Percentiles rank a stretch among this genome's conserved stretches.
phyloP scores from a whole-genome alignment of 2,797 vertebrate species.

The Acipenser oxyrinchus region DNA sequence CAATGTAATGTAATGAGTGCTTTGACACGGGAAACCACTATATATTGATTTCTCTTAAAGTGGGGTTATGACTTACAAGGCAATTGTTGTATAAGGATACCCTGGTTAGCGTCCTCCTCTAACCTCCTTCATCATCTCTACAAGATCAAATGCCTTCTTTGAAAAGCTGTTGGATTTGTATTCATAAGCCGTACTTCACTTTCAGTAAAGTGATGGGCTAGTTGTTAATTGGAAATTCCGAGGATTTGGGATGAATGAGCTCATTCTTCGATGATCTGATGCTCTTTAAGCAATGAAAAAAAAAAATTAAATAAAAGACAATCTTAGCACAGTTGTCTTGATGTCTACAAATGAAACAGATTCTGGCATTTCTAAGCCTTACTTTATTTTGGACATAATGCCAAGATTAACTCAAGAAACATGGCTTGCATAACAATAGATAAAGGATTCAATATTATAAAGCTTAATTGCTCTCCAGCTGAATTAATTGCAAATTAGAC shows the following conservation, averaged over 20 bases:
- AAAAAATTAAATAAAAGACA: not conserved
- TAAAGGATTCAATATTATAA: not conserved
- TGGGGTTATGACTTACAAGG: constrained; percentile 15
- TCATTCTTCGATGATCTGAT: not conserved
- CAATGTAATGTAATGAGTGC: not conserved
- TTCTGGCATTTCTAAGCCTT: too few relatives aligned
- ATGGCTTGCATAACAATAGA: not conserved
- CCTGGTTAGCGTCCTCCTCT: not conserved
- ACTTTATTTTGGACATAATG: too few relatives aligned
- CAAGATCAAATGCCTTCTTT: not conserved
- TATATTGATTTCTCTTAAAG: constrained; percentile 16
- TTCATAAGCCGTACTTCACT: not conserved
- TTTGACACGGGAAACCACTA: not conserved
- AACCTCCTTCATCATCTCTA: constrained; percentile 3
- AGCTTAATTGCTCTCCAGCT: not conserved
- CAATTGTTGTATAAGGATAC: constrained; percentile 11
- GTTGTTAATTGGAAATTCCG: not conserved
- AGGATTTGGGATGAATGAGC: too few relatives aligned
- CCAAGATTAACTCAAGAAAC: not conserved
- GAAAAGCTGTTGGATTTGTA: not conserved
- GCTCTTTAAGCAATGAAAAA: not conserved
- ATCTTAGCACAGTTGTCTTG: too few relatives aligned
- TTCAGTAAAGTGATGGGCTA: not conserved
- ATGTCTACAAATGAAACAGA: too few relatives aligned
- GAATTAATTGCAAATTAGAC: not conserved